A percentile compares a stretch with the other conserved stretches of the same genome.
Conservation (phyloP, 2,888 invertebrate species). For the Nomada fucata region DNA sequence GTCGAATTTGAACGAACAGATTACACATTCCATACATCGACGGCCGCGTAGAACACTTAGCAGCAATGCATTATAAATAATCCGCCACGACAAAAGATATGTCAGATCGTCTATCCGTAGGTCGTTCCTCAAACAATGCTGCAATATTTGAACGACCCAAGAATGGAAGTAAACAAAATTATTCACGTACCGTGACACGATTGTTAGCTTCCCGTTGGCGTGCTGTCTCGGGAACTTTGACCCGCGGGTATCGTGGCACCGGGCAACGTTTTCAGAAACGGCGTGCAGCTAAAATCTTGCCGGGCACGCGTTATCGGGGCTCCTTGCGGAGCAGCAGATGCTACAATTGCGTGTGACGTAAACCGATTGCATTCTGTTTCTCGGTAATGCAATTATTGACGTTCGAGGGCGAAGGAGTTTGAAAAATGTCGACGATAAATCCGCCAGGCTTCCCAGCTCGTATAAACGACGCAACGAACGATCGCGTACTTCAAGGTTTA, state of each 20-base stretch:
- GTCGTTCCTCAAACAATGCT: neutral
- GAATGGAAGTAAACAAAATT: constrained; percentile 3
- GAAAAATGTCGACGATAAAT: neutral
- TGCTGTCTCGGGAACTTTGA: constrained; percentile 47
- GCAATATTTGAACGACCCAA: neutral
- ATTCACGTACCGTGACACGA: neutral
- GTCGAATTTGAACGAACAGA: too few species aligned
- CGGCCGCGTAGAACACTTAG: too few species aligned
- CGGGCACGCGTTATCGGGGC: constrained; percentile 14
- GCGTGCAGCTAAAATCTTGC: constrained; percentile 28
- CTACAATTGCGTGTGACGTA: constrained; percentile 47
- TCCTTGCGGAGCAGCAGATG: constrained; percentile 38
- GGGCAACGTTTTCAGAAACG: constrained; percentile 6
- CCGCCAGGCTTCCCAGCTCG: neutral
- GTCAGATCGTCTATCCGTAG: neutral
- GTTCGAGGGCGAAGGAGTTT: neutral
- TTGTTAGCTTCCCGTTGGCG: too few species aligned
- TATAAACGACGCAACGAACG: too few species aligned
- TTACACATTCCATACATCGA: too few species aligned
- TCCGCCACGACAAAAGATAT: neutral
- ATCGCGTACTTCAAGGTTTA: too few species aligned
- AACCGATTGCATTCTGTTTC: constrained; percentile 11
- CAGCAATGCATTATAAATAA: too few species aligned
- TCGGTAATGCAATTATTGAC: constrained; percentile 23
- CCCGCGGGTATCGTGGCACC: constrained; percentile 28